Evolutionary conservation across 2,888 invertebrate genomes (phyloP), one percentile per base, ranked within the genome.

Genomic region (Esperia sulphurella): DNA sequence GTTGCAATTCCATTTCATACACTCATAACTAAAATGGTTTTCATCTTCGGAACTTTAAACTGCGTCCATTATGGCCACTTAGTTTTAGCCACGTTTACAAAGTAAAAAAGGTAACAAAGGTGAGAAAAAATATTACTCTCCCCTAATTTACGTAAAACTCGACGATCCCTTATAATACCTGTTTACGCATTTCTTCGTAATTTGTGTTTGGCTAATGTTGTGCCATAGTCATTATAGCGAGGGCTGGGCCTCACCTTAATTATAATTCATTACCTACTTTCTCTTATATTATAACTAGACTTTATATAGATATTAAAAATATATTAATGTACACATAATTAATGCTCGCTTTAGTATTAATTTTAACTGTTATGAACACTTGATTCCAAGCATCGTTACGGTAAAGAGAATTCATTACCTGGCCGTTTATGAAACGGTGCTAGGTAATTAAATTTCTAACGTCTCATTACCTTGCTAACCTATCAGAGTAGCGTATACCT

Each of bases 141-240:
- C 68, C 73, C 70, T 67, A 71, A 79, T 75, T 75, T 71, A 59
- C 66, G 62, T 63, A 73, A 64, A 77, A 75, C 68, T 69, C 70
- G 61, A 67, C 71, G 74, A 72, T 75, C 79, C 76, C 62, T 77
- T 79, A 65, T 80, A 75, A 79, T 83, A 80, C 82, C 76, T 83
- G 79, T 82, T 86, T 84, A 81, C 81, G 76, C 76, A 74, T 80
- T 81, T 80, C 76, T 75, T 75, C 71, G 77, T 79, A 83, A 85
- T 86, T 86, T 83, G 79, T 80, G 78, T 83, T 79, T 72, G 76
- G 78, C 74, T 84, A 85, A 86, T 83, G 85, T 83, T 83, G 66
- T 75, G 71, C 72, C 72, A 66, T 75, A 75, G 79, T 77, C 83
- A 78, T 87, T 85, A 84, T 71, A 71, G 66, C 63, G 41, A 63